Base-by-base conservation (phyloP, 2,797 vertebrate species). In the Psittacula derbiana region DNA sequence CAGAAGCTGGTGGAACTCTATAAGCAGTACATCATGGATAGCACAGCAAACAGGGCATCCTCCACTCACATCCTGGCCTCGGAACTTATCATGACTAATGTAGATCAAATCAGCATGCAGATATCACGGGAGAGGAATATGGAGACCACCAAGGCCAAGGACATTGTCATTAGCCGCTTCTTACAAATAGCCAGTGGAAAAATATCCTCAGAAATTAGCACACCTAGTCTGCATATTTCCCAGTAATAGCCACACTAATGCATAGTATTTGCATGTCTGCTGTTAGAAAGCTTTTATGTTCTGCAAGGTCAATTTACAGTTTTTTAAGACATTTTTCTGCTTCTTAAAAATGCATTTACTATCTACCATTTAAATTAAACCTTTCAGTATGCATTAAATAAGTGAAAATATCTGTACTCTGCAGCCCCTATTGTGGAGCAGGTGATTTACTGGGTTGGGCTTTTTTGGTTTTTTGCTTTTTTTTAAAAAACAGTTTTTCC, bases 1-100 rank as follows among this genome's bases (percentile, higher is more conserved):
- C 98, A 99, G 97, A 99, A 99, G 65, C 96, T 99, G 62, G 27
- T 99, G 95, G 99, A 99, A 69, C 97, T 99, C 10, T 99, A 99
- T 93, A 98, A 99, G 87, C 99, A 99, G 88, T 99, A 99, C 94
- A 98, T 99, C 93, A 98, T 99, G 98, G 99, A 99, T 87, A 98
- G 98, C 85, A 98, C 98, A 83, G 98, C 92, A 43, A 97, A 97
- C 86, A 97, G 95, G 86, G 78, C 89, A 40, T 97, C 98, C 33
- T 97, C 98, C 31, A 98, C 98, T 64, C 98, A 98, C 41, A 98
- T 99, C 94, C 97, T 99, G 97, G 98, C 98, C 43, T 99, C 99
- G 1, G 99, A 99, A 95, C 97, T 99, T 12, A 98, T 99, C 80
- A 98, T 99, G 97, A 98, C 98, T 66, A 99, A 98, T 8, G 98